Base-by-base conservation (phyloP, 2,797 vertebrate species). In the Gallirallus australis region DNA sequence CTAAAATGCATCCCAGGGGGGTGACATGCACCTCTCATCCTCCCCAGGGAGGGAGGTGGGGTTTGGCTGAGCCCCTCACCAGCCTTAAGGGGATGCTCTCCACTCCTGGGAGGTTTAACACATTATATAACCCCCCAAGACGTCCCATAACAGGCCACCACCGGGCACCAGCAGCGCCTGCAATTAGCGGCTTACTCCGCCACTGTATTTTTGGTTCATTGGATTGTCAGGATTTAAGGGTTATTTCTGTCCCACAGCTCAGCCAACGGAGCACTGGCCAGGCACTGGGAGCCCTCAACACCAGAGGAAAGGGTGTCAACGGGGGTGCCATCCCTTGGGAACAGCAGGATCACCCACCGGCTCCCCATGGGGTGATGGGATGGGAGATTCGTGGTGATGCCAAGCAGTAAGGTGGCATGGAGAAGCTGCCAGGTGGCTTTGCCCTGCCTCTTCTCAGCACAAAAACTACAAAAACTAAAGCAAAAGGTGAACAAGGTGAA, bases 181-280 rank as follows among this genome's bases (percentile, higher is more conserved):
- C 77, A 88, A 89, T 94, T 85, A 96, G 90, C 95, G 89, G 97
- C 96, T 97, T 97, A 97, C 57, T 95, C 77, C 14, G 86, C 6
- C 3, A 0, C 78, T 42, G 90, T 95, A 97, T 95, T 97, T 95
- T 96, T 80, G 93, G 94, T 95, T 97, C 95, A 97, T 95, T 96
- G 97, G 97, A 97, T 97, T 97, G 96, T 57, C 70, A 35, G 94
- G 96, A 89, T 91, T 97, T 96, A 95, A 69, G 1, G 82, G 56
- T 95, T 96, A 97, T 96, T 97, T 90, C 89, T 19, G 53, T 81
- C 76, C 70, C 9, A 1, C 2, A 3, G 79, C 94, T 96, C 96
- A 95, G 93, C 47, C 11, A 5, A 15, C 37, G 86, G 16, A 0
- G 6, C 27, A 9, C 35, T 28, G 28, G 69, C 30, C 2, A 0